Evolutionary conservation across 1,140 invertebrate species (phyloP), one percentile per base, ranked within the genome.

Genomic region (Drosophila busckii): DNA sequence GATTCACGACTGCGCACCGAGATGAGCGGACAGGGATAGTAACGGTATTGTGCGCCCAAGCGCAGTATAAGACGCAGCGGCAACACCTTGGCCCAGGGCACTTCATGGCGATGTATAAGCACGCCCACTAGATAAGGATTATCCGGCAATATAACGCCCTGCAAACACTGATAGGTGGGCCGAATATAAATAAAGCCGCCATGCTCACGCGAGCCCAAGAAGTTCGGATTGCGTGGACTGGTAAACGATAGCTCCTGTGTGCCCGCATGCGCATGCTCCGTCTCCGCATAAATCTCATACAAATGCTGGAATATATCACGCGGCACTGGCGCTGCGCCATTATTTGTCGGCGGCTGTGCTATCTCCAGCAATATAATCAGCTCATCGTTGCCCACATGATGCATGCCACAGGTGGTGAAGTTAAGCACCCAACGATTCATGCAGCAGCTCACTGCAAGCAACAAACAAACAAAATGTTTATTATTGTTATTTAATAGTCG

Each of bases 11-110:
- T 90, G 10, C 94, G 89, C 12, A 94, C 91, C n/a, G 94, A 95
- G 15, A 96, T 92, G 16, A 97, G 86, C 0, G 95, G 94, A 85
- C 93, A 94, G 1, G 96, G 96, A 88, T 97, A 97, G 85, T 95
- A 96, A 59, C 94, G 90, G 88, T 93, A 95, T 87, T 96, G 94
- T 1, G 95, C 94, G 3, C 95, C 96, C 13, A 97, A 87, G 40
- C 95, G 90, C 26, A 97, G 86, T 50, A 96, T 90, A 0, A 87
- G 49, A 13, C 86, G 85, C 9, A 87, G 3, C 0, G 84, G 84
- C 83, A 97, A 94, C 16, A 96, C 90, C 89, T 94, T 94, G 1
- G 94, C 94, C 95, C 95, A 96, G 1, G 94, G 94, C 12, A 93
- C 93, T 88, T 96, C 95, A 91, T 93, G 95, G n/a, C 91, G 93